phyloP scores from a whole-genome alignment of 2,113 vertebrate species.

The Monopterus albus region DNA sequence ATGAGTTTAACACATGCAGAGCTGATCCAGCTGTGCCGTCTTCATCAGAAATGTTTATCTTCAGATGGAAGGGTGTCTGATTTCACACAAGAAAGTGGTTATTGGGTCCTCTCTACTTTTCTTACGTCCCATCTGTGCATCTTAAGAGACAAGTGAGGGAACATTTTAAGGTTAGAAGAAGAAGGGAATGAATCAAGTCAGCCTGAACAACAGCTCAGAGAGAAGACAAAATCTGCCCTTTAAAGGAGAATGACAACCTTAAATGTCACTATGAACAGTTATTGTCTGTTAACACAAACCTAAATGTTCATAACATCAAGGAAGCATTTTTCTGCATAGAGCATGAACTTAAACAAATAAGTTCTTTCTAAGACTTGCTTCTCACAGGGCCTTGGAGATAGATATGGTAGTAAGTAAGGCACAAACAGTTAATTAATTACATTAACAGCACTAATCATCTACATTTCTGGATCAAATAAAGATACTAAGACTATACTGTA shows the following conservation, averaged over 20 bases:
- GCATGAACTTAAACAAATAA: conserved; percentile 51
- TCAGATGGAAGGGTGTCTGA: no score
- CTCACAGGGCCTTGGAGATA: conserved; percentile 41
- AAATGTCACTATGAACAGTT: conserved; percentile 43
- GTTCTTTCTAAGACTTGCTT: conserved; percentile 31
- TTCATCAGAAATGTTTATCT: no score
- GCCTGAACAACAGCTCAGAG: conserved; percentile 12
- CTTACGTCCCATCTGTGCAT: no score
- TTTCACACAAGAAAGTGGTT: no score
- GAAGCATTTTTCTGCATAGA: neutral
- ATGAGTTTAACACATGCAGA: no score
- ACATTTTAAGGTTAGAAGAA: no score
- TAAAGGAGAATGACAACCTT: conserved; percentile 19
- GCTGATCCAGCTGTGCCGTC: no score
- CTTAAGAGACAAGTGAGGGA: no score
- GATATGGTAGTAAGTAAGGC: conserved; percentile 32
- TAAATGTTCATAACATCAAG: conserved; percentile 12
- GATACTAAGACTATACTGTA: neutral
- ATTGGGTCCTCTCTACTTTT: no score
- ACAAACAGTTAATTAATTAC: conserved; percentile 47
- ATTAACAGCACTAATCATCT: neutral
- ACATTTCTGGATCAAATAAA: conserved; percentile 17
- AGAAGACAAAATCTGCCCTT: conserved; percentile 10
- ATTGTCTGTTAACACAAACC: conserved; percentile 31
- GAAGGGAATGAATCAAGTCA: conserved; percentile 7